phyloP scores from a whole-genome alignment of 2,797 vertebrate species.

The Melanotaenia pygmaea region DNA sequence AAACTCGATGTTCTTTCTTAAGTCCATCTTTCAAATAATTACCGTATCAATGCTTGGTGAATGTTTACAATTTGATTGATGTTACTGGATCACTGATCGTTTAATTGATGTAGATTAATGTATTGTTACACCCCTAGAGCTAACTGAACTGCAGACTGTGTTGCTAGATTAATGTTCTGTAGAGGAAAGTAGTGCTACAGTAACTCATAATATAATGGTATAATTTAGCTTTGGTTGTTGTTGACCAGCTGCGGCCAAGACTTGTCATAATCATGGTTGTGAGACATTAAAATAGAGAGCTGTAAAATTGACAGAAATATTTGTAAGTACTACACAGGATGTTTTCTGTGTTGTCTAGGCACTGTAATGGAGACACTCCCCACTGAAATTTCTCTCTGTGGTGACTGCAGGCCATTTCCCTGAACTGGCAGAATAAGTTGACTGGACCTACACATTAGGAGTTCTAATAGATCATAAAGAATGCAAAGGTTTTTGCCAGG shows the following conservation, averaged over 20 bases:
- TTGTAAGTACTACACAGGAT: not conserved
- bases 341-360: not conserved
- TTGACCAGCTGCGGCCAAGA: not conserved
- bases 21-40: too few relatives aligned
- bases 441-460: not conserved
- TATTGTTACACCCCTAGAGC: too few relatives aligned
- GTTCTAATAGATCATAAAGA: constrained; percentile 22
- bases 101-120: too few relatives aligned
- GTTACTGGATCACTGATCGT: too few relatives aligned
- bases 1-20: too few relatives aligned
- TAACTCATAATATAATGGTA: not conserved
- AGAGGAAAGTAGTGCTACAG: too few relatives aligned
- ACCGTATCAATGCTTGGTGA: too few relatives aligned
- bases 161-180: too few relatives aligned
- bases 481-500: constrained; percentile 16
- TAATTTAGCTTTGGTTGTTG: not conserved
- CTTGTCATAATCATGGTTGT: not conserved
- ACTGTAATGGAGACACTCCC: constrained; percentile 4
- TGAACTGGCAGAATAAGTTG: constrained; percentile 3
- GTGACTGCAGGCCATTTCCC: constrained; percentile 13
- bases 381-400: not conserved
- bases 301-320: not conserved
- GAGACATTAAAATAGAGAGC: not conserved
- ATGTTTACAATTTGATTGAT: too few relatives aligned
- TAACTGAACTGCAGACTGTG: too few relatives aligned